Percentiles rank a stretch among this genome's conserved stretches.
Conservation (phyloP, 2,113 vertebrate species). For the Parotia lawesii region DNA sequence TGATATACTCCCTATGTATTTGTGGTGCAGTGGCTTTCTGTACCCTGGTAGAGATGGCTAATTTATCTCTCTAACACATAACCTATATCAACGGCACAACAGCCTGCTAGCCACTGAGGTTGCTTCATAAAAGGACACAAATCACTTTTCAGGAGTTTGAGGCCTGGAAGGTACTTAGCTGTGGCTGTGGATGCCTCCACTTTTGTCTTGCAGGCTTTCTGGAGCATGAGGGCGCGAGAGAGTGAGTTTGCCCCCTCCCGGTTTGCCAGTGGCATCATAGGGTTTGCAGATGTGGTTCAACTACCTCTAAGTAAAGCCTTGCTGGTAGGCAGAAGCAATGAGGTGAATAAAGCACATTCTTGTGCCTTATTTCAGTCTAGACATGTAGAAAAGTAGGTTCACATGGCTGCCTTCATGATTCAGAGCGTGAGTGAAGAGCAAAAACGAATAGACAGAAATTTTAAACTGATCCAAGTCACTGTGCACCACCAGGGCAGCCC, state of each 20-base stretch:
- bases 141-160: background rate
- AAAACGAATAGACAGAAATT: background rate
- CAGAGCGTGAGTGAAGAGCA: rapidly evolving
- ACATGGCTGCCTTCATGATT: background rate
- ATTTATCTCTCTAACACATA: background rate
- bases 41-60: background rate
- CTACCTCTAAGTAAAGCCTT: background rate
- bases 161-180: background rate
- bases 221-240: background rate
- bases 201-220: background rate
- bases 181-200: background rate
- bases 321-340: background rate
- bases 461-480: rapidly evolving
- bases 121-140: background rate
- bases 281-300: background rate
- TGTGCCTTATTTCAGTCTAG: background rate
- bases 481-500: background rate
- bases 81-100: background rate
- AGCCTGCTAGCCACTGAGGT: background rate
- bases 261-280: background rate
- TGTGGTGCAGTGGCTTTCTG: background rate
- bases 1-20: background rate
- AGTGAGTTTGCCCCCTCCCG: background rate
- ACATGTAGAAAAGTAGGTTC: background rate
- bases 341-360: background rate